phyloP scores from a whole-genome alignment of 2,797 vertebrate genomes.

The Poecilia wingei region DNA sequence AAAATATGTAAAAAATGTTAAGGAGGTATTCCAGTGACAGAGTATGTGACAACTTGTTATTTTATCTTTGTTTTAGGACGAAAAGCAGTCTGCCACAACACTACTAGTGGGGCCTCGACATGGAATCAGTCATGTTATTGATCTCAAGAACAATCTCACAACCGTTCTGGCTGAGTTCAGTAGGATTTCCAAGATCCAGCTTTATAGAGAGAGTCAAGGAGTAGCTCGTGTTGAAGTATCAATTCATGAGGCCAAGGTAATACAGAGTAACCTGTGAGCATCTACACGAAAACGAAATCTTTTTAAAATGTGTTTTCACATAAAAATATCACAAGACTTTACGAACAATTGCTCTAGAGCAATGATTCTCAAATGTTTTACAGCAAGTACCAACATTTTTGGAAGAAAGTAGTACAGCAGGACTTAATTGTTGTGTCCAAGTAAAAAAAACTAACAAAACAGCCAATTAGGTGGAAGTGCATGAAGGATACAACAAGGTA shows the following conservation, averaged over 20 bases:
- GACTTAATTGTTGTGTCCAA: not conserved
- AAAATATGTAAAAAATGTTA: not conserved
- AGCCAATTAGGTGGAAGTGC: not conserved
- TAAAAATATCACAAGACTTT: not conserved
- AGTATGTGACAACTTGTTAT: not conserved
- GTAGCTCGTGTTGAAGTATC: slow-evolving; percentile 95
- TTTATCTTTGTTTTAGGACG: slow-evolving; percentile 81
- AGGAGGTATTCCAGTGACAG: not conserved
- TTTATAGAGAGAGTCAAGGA: slow-evolving; percentile 95
- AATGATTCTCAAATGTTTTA: not conserved
- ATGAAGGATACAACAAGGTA: not conserved
- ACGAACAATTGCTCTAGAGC: not conserved
- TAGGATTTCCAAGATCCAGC: slow-evolving; percentile 95
- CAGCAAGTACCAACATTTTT: not conserved
- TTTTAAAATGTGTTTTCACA: not conserved
- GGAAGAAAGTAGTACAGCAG: not conserved
- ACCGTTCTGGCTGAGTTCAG: slow-evolving; percentile 97
- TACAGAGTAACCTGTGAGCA: slow-evolving; percentile 5
- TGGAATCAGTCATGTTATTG: slow-evolving; percentile 98
- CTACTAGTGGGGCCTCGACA: slow-evolving; percentile 96
- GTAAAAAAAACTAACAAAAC: not conserved
- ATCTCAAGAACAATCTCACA: slow-evolving; percentile 98
- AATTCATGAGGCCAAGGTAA: slow-evolving; percentile 96
- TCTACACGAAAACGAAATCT: not conserved
- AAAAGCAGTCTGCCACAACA: slow-evolving; percentile 94